Evolutionary conservation across 2,888 invertebrate genomes (phyloP).

Genomic region (Alentia gelatinosa): DNA sequence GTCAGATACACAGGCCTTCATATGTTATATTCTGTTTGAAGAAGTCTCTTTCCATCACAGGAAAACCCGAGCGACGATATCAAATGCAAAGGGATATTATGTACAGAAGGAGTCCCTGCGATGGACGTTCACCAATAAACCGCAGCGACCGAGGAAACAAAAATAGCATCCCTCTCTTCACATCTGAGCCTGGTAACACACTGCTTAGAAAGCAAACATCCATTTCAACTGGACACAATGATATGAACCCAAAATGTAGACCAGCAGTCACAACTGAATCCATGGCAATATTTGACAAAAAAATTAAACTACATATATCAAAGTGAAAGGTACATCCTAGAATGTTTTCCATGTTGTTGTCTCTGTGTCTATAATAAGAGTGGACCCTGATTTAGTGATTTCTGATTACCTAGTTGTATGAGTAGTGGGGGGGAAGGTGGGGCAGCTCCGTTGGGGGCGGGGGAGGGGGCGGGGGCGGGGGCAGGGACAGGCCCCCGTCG

Average conservation of each 20-base stretch:
- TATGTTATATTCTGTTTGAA: background rate
- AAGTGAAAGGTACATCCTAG: background rate
- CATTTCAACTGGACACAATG: background rate
- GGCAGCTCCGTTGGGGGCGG: background rate
- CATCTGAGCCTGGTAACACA: background rate
- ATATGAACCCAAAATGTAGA: background rate
- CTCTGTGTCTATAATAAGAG: background rate
- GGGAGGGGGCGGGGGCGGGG: conserved; percentile 37
- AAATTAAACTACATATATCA: background rate
- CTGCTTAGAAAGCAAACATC: background rate
- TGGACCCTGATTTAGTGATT: background rate
- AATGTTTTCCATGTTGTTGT: background rate
- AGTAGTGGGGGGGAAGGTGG: conserved; percentile 9
- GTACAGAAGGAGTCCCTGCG: background rate
- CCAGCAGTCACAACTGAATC: background rate
- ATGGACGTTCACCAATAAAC: background rate
- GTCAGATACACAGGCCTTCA: background rate
- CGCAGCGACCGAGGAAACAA: background rate
- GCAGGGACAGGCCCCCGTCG: background rate
- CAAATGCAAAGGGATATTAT: background rate
- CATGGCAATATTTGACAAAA: background rate
- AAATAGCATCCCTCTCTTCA: background rate
- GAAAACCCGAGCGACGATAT: background rate
- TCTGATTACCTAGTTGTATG: conserved; percentile 19
- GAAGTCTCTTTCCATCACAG: background rate